These are phyloP conservation scores for Hyperoplus lanceolatus DNA, from an alignment of 2,797 vertebrate species.

Conservation along the genomic window DNA sequence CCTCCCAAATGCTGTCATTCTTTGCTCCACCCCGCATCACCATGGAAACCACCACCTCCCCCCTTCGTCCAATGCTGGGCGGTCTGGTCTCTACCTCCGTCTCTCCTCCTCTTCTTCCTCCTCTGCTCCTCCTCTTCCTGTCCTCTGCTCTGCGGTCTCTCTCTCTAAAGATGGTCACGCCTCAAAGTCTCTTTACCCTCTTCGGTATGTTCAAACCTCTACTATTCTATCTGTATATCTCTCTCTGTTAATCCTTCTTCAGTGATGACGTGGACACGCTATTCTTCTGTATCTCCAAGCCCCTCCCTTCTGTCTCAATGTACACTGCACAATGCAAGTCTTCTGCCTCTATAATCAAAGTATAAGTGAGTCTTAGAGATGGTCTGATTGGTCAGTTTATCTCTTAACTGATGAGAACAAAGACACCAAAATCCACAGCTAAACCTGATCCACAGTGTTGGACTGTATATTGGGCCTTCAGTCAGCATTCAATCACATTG, in stretches of 20 bases:
- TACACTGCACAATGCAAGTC: constrained; percentile 26
- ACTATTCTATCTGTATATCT: constrained; percentile 88
- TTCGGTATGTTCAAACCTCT: constrained; percentile 98
- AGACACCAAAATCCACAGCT: constrained; percentile 30
- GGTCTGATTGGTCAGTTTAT: constrained; percentile 52
- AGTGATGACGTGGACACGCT: constrained; percentile 65
- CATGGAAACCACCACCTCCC: constrained; percentile 95
- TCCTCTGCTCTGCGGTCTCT: constrained; percentile 99
- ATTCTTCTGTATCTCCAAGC: constrained; percentile 52
- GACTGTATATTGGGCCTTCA: not conserved
- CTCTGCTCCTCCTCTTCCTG: constrained; percentile 94
- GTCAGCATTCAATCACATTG: not conserved
- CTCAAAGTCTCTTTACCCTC: constrained; percentile 99
- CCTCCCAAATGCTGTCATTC: constrained; percentile 70
- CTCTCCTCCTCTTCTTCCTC: constrained; percentile 93
- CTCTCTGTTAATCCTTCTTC: constrained; percentile 71
- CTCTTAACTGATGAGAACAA: constrained; percentile 57
- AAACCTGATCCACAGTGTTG: not conserved
- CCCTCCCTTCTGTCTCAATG: constrained; percentile 44
- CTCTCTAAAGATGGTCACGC: constrained; percentile 99
- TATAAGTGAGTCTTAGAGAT: constrained; percentile 50
- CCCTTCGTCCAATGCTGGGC: constrained; percentile 91
- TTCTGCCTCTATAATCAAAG: constrained; percentile 43
- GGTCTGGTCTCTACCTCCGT: constrained; percentile 97
- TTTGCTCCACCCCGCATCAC: constrained; percentile 90